Percentiles rank a stretch among this genome's conserved stretches.
These are phyloP conservation scores for Gymnodraco acuticeps DNA, from an alignment of 2,797 vertebrate genomes.

Conservation along the genomic window DNA sequence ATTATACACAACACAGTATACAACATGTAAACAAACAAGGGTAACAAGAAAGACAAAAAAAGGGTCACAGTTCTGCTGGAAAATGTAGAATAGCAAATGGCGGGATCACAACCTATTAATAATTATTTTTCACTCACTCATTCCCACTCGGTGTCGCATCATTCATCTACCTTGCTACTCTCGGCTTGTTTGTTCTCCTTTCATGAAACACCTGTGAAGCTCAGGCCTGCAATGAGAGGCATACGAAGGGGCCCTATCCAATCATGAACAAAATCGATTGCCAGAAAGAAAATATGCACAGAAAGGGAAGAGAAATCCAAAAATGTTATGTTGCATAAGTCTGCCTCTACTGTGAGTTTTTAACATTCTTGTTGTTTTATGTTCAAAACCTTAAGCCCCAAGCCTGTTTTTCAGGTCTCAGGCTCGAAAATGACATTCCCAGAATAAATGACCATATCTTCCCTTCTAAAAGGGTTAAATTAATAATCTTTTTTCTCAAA, in stretches of 20 bases:
- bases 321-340: constrained; percentile 22
- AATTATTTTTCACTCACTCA: constrained; percentile 47
- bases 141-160: constrained; percentile 35
- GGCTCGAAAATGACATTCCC: too few species aligned
- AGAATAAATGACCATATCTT: too few species aligned
- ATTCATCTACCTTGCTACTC: constrained; percentile 46
- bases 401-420: too few species aligned
- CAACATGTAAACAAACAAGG: constrained; percentile 10
- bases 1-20: not conserved
- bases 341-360: too few species aligned
- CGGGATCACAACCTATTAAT: constrained; percentile 40
- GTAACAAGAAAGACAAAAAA: not conserved
- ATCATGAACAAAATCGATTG: constrained; percentile 44
- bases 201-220: constrained; percentile 71
- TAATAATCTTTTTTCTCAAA: too few species aligned
- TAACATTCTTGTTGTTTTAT: too few species aligned
- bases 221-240: constrained; percentile 56
- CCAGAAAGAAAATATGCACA: constrained; percentile 19
- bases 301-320: constrained; percentile 12
- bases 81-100: constrained; percentile 51
- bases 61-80: constrained; percentile 14
- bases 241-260: constrained; percentile 33
- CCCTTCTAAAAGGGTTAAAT: too few species aligned
- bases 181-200: constrained; percentile 66
- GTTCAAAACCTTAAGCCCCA: too few species aligned